Conservation (phyloP, 2,113 vertebrate species). For the Odocoileus virginianus region DNA sequence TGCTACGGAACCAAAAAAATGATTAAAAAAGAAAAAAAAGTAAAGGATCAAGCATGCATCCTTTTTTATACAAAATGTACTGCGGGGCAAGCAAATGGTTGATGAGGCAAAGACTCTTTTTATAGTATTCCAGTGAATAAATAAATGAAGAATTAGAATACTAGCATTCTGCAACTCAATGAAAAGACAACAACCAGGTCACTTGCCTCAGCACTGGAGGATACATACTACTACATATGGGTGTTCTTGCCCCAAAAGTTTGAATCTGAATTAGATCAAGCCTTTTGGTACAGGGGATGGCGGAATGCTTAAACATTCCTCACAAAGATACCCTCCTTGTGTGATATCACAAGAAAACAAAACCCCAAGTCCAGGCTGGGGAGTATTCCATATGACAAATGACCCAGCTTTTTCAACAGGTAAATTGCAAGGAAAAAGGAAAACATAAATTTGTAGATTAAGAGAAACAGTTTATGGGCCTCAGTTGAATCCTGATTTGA, state of each 20-base stretch:
- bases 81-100: not conserved
- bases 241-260: not conserved
- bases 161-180: not conserved
- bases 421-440: not conserved
- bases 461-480: not conserved
- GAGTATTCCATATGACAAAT: not conserved
- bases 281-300: not conserved
- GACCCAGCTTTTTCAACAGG: not conserved
- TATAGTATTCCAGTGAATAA: not conserved
- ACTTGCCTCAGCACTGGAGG: not conserved
- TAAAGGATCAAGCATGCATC: not conserved
- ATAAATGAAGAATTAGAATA: not conserved
- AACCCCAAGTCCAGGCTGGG: not conserved
- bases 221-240: not conserved
- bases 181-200: not conserved
- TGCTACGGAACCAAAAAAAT: not conserved
- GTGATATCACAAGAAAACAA: not conserved
- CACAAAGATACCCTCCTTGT: not conserved
- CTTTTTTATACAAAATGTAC: not conserved
- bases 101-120: not conserved
- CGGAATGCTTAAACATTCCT: not conserved
- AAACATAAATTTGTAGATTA: not conserved
- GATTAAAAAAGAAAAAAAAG: not conserved
- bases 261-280: not conserved
- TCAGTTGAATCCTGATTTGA: not conserved